Evolutionary conservation across 2,113 vertebrate genomes (phyloP).

Genomic region (Ammodytes marinus): DNA sequence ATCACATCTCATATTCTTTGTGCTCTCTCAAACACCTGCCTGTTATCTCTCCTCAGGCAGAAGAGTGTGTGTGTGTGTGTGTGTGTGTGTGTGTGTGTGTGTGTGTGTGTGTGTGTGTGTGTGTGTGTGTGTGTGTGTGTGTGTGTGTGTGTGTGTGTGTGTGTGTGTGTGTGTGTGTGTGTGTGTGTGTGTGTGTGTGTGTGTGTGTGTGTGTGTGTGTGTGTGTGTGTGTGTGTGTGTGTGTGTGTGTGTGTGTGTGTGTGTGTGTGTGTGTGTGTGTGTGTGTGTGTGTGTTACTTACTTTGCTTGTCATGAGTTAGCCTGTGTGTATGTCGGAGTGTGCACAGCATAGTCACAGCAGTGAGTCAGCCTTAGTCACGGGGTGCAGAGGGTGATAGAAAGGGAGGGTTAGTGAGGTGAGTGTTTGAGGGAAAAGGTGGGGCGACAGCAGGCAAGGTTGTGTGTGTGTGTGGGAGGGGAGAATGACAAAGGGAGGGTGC

Average conservation of each 20-base stretch:
- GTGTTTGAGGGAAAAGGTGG: conserved; percentile 47
- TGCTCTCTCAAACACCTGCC: conserved; percentile 42
- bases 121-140: conserved; percentile 54
- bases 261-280: conserved; percentile 3
- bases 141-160: conserved; percentile 53
- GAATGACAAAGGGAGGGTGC: conserved; percentile 54
- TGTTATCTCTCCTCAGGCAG: conserved; percentile 54
- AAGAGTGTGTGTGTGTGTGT: conserved; percentile 51
- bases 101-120: conserved; percentile 54
- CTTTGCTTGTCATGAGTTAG: conserved; percentile 32
- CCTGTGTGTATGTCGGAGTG: conserved; percentile 24
- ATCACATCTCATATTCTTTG: conserved; percentile 24
- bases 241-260: not conserved
- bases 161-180: conserved; percentile 53
- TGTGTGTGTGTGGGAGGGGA: conserved; percentile 38
- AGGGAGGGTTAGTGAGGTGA: conserved; percentile 61
- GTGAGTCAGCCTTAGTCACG: conserved; percentile 79
- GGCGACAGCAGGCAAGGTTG: conserved; percentile 39
- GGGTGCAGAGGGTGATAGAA: conserved; percentile 66
- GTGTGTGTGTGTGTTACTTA: not conserved
- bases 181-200: conserved; percentile 39
- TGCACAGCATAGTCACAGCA: conserved; percentile 62
- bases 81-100: conserved; percentile 52
- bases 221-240: conserved; percentile 9
- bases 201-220: not conserved